A percentile compares a stretch with the other conserved stretches of the same genome.
Conservation (phyloP, 2,113 vertebrate species). For the Galemys pyrenaicus region DNA sequence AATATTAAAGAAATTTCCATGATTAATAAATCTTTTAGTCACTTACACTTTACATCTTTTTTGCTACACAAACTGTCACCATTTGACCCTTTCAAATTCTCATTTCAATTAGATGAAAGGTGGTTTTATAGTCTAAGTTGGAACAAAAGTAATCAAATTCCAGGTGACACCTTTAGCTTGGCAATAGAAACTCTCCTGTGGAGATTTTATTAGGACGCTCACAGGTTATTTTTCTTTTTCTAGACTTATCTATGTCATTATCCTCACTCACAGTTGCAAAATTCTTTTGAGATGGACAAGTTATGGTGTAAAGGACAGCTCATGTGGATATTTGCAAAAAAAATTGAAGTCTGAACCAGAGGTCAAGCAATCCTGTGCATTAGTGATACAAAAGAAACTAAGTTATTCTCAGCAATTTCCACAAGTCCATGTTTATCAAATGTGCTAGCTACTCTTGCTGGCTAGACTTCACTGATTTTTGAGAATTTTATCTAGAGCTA, state of each 20-base stretch:
- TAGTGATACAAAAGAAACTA: background rate
- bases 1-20: background rate
- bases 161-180: background rate
- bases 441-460: background rate
- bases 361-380: background rate
- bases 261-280: background rate
- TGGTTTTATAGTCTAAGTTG: background rate
- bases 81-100: background rate
- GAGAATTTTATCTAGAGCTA: background rate
- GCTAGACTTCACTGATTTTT: background rate
- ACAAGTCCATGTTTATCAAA: background rate
- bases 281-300: background rate
- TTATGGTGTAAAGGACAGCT: background rate
- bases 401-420: background rate
- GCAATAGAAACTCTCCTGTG: background rate
- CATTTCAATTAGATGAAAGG: background rate
- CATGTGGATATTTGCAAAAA: background rate
- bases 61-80: background rate
- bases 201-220: background rate
- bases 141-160: background rate
- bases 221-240: background rate
- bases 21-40: background rate
- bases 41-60: background rate
- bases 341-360: background rate
- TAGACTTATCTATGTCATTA: background rate